These are phyloP conservation scores for Lagria hirta DNA, from an alignment of 2,888 invertebrate species.

Conservation along the genomic window DNA sequence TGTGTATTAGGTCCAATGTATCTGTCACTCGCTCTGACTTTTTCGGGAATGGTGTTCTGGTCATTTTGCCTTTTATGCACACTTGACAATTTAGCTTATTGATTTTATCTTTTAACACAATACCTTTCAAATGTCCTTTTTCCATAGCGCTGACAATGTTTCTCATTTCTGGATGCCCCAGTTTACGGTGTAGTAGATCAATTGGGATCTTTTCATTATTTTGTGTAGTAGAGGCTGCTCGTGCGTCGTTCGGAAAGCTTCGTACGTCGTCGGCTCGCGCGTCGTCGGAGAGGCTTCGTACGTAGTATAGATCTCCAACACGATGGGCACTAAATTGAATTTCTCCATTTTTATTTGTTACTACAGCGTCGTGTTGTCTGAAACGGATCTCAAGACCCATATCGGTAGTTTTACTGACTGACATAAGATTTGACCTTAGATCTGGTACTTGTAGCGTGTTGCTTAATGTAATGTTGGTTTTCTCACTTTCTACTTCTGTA, in stretches of 20 bases:
- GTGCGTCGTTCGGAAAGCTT: neutral
- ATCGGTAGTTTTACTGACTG: constrained; percentile 28
- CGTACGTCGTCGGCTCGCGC: too few relatives aligned
- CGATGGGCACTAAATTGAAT: too few relatives aligned
- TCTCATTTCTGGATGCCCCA: constrained; percentile 21
- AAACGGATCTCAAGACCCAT: constrained; percentile 16
- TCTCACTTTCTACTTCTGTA: neutral
- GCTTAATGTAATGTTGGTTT: too few relatives aligned
- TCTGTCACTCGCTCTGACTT: constrained; percentile 18
- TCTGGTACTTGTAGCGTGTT: constrained; percentile 14
- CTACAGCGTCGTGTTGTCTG: constrained; percentile 11
- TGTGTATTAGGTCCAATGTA: constrained; percentile 33
- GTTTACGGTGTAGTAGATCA: constrained; percentile 24
- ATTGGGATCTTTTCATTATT: too few relatives aligned
- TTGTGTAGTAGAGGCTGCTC: too few relatives aligned
- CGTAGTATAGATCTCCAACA: constrained; percentile 14
- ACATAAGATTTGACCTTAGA: constrained; percentile 22
- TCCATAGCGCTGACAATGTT: neutral
- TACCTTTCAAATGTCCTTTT: neutral
- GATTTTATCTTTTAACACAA: too few relatives aligned
- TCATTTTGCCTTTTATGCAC: constrained; percentile 25
- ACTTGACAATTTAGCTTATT: constrained; percentile 11
- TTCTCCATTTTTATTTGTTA: constrained; percentile 7
- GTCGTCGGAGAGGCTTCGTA: constrained; percentile 1
- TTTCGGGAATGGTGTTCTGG: constrained; percentile 21